These are phyloP conservation scores for Apostichopus californicus DNA, from an alignment of 35 echinoderm and acorn worm genomes.

Conservation along the genomic window DNA sequence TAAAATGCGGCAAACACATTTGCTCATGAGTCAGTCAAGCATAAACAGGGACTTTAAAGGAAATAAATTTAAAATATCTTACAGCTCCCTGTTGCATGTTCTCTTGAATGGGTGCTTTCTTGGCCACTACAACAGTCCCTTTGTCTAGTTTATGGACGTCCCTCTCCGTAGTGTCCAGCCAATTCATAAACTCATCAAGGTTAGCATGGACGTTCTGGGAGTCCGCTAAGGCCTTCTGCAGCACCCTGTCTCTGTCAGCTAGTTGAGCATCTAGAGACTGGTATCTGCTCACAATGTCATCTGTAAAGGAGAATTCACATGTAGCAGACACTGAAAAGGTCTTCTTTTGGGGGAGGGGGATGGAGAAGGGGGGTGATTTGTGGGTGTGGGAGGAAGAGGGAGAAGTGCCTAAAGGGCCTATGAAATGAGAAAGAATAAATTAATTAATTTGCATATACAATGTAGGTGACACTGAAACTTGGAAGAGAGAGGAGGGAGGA, in stretches of 20 bases:
- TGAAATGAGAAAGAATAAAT: too few species aligned
- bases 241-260: slow-evolving; percentile 62
- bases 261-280: slow-evolving; percentile 71
- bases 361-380: too few species aligned
- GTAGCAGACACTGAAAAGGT: too few species aligned
- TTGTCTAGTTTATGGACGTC: slow-evolving; percentile 93
- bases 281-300: slow-evolving; percentile 77
- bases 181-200: slow-evolving; percentile 77
- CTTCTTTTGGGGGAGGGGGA: too few species aligned
- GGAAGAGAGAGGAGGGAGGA: too few species aligned
- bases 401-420: too few species aligned
- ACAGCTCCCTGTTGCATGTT: slow-evolving; percentile 81
- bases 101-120: slow-evolving; percentile 76
- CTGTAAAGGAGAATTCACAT: slow-evolving; percentile 33
- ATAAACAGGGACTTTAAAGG: background rate
- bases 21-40: background rate
- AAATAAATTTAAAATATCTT: background rate
- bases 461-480: too few species aligned
- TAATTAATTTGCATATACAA: too few species aligned
- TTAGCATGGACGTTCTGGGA: slow-evolving; percentile 85
- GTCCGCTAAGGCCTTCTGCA: slow-evolving; percentile 80
- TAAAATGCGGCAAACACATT: background rate
- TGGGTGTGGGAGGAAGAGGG: too few species aligned
- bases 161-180: slow-evolving; percentile 80
- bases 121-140: slow-evolving; percentile 83